Base-by-base conservation (phyloP, 2,888 invertebrate species). In the Nephrotoma flavescens region DNA sequence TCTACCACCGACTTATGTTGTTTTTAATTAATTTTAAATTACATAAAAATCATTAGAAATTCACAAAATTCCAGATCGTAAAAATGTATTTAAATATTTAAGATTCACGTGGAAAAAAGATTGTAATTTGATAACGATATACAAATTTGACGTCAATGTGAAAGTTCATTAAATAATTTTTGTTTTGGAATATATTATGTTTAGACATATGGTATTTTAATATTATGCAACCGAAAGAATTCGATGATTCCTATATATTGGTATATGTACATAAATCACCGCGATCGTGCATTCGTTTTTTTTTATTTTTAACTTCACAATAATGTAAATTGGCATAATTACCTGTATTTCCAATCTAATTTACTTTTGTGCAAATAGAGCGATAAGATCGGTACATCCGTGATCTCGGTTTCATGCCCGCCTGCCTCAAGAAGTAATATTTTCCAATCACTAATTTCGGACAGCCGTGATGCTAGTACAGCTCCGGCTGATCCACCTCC, bases 331-430 rank as follows among this genome's bases (percentile, higher is more conserved):
- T 71, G 7, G 4, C 15, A 5, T 15, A 52, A 15, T 92, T 90
- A 95, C 95, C 95, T 94, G 92, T 97, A 97, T 89, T 96, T 96
- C 97, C 97, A 97, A 91, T 97, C 97, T 89, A 97, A 90, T 92
- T 96, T 96, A 90, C 97, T 97, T 89, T 97, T 96, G 91, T 97
- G 97, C 89, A 97, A 93, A 91, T 96, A 97, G 85, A 97, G 91
- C 83, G 97, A 97, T n/a, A 97, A 91, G 86, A 97, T 93, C 0
- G 97, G 97, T 4, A 97, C 97, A 90, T 97, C 97, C 0, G 96
- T 95, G 86, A 97, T 95, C 90, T 97, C 96, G 0, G 96, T 96
- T 90, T 97, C 97, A 88, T 96, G 96, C 0, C 96, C 97, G 9
- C 97, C 97, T 0, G 97, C 97, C 91, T 97, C 97, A 84, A 97